Evolutionary conservation across 1,140 invertebrate species (phyloP).

Genomic region (Drosophila athabasca): DNA sequence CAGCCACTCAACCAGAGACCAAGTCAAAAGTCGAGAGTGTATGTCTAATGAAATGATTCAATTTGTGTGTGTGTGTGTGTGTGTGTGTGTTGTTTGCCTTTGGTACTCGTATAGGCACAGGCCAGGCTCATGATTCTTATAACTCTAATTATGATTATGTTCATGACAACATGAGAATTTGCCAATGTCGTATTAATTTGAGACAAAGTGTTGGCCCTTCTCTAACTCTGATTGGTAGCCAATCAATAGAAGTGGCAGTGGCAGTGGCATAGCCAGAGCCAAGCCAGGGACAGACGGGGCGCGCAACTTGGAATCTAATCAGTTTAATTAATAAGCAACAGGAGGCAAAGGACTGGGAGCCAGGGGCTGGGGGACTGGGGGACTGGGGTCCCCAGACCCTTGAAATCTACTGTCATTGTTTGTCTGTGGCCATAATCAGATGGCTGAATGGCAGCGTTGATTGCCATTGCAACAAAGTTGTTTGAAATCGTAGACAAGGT

Average conservation of each 20-base stretch:
- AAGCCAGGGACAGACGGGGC: background rate
- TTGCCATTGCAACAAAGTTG: constrained; percentile 36
- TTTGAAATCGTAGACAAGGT: background rate
- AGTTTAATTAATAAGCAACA: constrained; percentile 74
- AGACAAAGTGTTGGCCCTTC: constrained; percentile 25
- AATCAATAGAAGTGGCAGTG: constrained; percentile 40
- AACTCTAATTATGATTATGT: constrained; percentile 40
- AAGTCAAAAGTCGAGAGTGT: constrained; percentile 23
- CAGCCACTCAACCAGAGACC: constrained; percentile 34
- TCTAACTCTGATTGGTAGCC: constrained; percentile 26
- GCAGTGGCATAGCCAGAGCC: too few relatives aligned
- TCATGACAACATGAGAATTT: constrained; percentile 24
- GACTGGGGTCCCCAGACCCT: background rate
- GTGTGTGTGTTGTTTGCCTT: constrained; percentile 23
- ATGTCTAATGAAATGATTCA: constrained; percentile 62
- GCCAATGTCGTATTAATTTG: constrained; percentile 51
- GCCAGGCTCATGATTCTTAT: constrained; percentile 42
- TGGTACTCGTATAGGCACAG: constrained; percentile 32
- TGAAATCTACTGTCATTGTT: constrained; percentile 49
- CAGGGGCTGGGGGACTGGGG: too few relatives aligned
- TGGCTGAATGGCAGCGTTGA: constrained; percentile 38
- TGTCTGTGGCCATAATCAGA: constrained; percentile 31
- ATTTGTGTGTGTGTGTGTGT: constrained; percentile 34
- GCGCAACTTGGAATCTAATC: constrained; percentile 65
- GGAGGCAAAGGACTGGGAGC: background rate